A percentile compares a stretch with the other conserved stretches of the same genome.
Conservation (phyloP, 2,888 invertebrate species). For the Ypsolopha scabrella region DNA sequence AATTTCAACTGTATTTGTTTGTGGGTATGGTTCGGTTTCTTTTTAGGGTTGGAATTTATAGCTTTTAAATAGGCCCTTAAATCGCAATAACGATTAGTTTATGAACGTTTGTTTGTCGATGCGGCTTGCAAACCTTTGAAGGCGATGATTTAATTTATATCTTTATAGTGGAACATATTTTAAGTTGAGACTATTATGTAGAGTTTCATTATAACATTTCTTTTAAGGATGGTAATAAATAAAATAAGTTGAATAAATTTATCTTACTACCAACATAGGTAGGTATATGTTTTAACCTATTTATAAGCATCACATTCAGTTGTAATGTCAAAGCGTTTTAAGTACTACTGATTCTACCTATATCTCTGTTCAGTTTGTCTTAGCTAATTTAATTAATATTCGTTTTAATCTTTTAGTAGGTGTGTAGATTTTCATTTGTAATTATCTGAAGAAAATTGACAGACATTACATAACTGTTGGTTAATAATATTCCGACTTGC, state of each 20-base stretch:
- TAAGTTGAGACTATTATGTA: background rate
- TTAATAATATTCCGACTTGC: too few species aligned
- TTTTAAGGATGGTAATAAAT: too few species aligned
- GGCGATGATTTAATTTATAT: constrained; percentile 2
- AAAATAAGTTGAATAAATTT: background rate
- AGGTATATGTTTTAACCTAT: background rate
- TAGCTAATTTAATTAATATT: background rate
- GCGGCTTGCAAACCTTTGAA: background rate
- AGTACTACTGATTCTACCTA: too few species aligned
- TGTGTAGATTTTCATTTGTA: too few species aligned
- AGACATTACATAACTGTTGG: too few species aligned
- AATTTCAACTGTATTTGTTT: constrained; percentile 25
- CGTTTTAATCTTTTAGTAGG: background rate
- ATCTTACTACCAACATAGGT: background rate
- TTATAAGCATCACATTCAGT: too few species aligned
- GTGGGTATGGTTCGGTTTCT: constrained; percentile 18
- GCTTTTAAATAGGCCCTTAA: constrained; percentile 68
- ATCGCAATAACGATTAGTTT: constrained; percentile 70
- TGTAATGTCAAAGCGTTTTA: too few species aligned
- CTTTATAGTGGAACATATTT: background rate
- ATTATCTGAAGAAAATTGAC: too few species aligned
- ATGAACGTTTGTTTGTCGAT: constrained; percentile 33
- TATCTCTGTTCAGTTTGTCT: background rate
- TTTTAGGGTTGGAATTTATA: constrained; percentile 38
- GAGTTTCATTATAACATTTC: too few species aligned